Evolutionary conservation across 2,888 invertebrate genomes (phyloP), one percentile per base, ranked within the genome.

Genomic region (Asteroscopus sphinx): DNA sequence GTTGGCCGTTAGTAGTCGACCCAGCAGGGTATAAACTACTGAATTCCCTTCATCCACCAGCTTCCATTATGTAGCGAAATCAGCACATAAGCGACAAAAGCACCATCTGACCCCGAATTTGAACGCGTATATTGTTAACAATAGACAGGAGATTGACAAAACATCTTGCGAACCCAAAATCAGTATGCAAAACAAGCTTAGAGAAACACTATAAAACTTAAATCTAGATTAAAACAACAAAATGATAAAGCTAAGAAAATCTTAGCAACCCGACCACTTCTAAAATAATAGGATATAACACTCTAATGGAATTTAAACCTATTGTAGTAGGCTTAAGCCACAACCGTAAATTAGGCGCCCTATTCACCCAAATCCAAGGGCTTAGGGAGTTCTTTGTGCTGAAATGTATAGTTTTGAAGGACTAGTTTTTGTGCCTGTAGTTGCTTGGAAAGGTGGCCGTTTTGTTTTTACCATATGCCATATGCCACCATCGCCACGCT

Each of bases 271-370:
- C 12, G 1, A 26, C 9, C 33, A 21, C 30, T 51, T 35, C 1
- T 1, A 4, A 35, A 15, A 64, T 61, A 64, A 64, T 67, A 30
- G 51, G 1, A 26, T 16, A 16, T 21, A 42, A 39, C 37, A 51
- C 33, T 60, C 40, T 46, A 61, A 17, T 16, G 44, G 47, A 48
- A 53, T 65, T 68, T 53, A 33, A 53, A 45, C 12, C 68, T 40
- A 48, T 65, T 65, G 53, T 65, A 42, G 15, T 15, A 3, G 35
- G 37, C 37, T 35, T 17, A 12, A 36, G 49, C 69, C 17, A 3
- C n/a, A 12, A 28, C 15, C 55, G 36, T 67, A 69, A 69, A 67
- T 67, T 63, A 64, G 69, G 12, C 30, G 11, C 32, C 42, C 66
- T 63, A 51, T 66, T 63, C 49, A 56, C 16, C 21, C 21, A 37